phyloP scores from a whole-genome alignment of 2,888 invertebrate genomes.

The Leptothorax acervorum region DNA sequence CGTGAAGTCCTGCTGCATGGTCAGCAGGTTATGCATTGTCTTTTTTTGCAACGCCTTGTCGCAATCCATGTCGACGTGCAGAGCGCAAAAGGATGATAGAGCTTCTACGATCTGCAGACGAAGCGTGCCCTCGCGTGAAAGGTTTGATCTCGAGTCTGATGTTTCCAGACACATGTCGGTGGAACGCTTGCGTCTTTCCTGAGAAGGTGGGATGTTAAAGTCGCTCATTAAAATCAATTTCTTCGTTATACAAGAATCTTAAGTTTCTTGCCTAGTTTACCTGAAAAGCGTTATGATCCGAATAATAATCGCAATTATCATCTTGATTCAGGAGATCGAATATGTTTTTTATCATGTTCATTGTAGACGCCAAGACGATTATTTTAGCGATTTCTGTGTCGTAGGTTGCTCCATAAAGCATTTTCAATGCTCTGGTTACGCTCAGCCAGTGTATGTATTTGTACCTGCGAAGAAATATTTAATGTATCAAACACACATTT shows the following conservation, averaged over 20 bases:
- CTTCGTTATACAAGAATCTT: not conserved
- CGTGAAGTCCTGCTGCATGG: conserved; percentile 73
- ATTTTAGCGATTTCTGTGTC: conserved; percentile 68
- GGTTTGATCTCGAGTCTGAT: not conserved
- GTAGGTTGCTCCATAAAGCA: conserved; percentile 73
- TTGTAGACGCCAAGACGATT: conserved; percentile 69
- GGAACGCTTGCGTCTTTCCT: conserved; percentile 47
- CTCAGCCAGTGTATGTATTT: conserved; percentile 65
- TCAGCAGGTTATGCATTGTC: conserved; percentile 76
- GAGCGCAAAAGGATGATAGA: conserved; percentile 77
- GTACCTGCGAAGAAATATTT: not conserved
- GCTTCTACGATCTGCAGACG: conserved; percentile 75
- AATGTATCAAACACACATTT: not conserved
- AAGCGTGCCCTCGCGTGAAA: conserved; percentile 59
- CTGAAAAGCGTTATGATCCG: conserved; percentile 40
- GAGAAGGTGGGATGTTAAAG: not conserved
- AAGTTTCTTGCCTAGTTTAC: not conserved
- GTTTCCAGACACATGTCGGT: not conserved
- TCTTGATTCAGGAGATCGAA: conserved; percentile 71
- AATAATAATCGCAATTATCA: conserved; percentile 52
- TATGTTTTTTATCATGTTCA: conserved; percentile 67
- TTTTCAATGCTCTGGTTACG: conserved; percentile 72
- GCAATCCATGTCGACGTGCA: conserved; percentile 60
- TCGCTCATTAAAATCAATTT: conserved; percentile 2
- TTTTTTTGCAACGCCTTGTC: conserved; percentile 70